A percentile compares a stretch with the other conserved stretches of the same genome.
Conservation (phyloP, 2,888 invertebrate species). For the Tridacna gigas region DNA sequence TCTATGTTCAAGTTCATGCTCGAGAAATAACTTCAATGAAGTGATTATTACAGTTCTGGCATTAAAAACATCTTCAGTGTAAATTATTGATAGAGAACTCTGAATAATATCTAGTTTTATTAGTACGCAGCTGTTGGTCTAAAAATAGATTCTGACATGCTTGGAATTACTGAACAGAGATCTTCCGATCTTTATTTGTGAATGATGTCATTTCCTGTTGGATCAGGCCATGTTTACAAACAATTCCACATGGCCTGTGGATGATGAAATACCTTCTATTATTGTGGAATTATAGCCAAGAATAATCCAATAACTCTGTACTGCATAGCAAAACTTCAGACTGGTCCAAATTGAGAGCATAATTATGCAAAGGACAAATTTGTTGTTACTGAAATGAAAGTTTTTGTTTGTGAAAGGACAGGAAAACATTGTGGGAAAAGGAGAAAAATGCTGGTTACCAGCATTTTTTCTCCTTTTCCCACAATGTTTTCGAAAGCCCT, state of each 20-base stretch:
- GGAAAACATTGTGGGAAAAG: neutral
- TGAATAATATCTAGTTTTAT: neutral
- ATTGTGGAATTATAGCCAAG: neutral
- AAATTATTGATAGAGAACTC: too few species aligned
- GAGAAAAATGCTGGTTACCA: neutral
- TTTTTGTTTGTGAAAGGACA: neutral
- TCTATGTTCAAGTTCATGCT: too few species aligned
- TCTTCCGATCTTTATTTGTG: neutral
- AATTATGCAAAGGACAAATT: neutral
- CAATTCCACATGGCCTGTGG: conserved; percentile 8
- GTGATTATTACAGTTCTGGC: too few species aligned
- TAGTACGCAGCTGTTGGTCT: neutral
- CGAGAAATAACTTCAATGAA: too few species aligned
- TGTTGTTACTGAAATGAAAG: neutral
- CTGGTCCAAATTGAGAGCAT: neutral
- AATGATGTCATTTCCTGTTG: conserved; percentile 3
- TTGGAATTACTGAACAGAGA: conserved; percentile 11
- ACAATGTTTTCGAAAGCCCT: neutral
- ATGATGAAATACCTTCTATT: conserved; percentile 15
- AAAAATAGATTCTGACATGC: conserved; percentile 17
- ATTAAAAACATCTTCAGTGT: too few species aligned
- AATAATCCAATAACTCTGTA: too few species aligned
- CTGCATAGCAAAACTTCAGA: neutral
- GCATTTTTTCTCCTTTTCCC: conserved; percentile 9
- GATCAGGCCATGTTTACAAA: conserved; percentile 16